phyloP scores from a whole-genome alignment of 2,888 invertebrate genomes.

The Cantharis nigra region DNA sequence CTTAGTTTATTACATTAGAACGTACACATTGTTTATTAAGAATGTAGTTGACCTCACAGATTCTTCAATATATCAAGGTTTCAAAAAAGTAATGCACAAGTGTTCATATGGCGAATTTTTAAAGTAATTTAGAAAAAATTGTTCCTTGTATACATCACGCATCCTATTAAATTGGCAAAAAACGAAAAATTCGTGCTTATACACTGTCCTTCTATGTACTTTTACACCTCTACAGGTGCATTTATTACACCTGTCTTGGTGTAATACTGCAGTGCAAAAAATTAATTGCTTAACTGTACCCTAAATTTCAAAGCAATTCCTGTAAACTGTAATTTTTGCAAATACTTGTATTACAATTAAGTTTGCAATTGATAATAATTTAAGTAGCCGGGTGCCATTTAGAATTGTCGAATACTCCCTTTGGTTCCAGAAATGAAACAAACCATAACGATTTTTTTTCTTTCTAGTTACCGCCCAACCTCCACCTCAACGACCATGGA shows the following conservation, averaged over 20 bases:
- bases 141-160: background rate
- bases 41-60: constrained; percentile 29
- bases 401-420: no score
- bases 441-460: constrained; percentile 39
- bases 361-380: background rate
- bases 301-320: background rate
- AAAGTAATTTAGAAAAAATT: background rate
- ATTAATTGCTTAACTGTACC: constrained; percentile 2
- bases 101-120: background rate
- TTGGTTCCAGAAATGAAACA: background rate
- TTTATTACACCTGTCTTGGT: constrained; percentile 14
- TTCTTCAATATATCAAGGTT: constrained; percentile 26
- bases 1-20: constrained; percentile 26
- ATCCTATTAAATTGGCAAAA: background rate
- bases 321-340: background rate
- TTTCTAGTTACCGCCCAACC: constrained; percentile 85
- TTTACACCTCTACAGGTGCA: constrained; percentile 14
- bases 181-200: background rate
- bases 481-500: constrained; percentile 95
- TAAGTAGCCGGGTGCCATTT: background rate
- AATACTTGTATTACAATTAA: background rate
- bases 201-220: background rate
- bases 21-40: constrained; percentile 30
- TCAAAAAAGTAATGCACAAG: constrained; percentile 16
- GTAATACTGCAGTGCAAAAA: constrained; percentile 10